Evolutionary conservation across 2,797 vertebrate genomes (phyloP).

Genomic region (Bradypodion pumilum): DNA sequence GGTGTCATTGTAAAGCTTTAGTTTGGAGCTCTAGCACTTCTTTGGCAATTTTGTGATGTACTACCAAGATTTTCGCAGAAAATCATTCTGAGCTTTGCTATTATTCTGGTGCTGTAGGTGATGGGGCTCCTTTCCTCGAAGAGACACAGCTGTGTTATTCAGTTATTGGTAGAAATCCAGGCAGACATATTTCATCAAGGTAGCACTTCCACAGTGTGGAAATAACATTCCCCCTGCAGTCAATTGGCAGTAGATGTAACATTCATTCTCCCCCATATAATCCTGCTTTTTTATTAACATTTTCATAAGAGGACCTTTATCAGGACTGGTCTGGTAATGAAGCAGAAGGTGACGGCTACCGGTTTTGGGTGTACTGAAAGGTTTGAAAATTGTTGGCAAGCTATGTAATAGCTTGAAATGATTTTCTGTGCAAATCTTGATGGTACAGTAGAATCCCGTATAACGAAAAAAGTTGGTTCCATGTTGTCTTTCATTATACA

Average conservation of each 20-base stretch:
- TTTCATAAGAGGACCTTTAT: background rate
- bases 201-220: background rate
- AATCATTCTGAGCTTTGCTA: background rate
- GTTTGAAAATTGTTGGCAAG: background rate
- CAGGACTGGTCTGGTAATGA: background rate
- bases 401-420: too few species aligned
- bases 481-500: too few species aligned
- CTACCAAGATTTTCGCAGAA: background rate
- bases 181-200: background rate
- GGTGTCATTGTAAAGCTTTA: constrained; percentile 21
- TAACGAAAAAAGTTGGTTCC: too few species aligned
- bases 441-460: too few species aligned
- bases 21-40: constrained; percentile 26
- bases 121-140: constrained; percentile 8
- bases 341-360: background rate
- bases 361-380: background rate
- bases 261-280: background rate
- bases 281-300: background rate
- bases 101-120: background rate
- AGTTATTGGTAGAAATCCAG: background rate
- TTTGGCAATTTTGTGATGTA: background rate
- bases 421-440: too few species aligned
- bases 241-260: background rate
- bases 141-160: background rate
- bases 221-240: background rate